These are phyloP conservation scores for Gobius niger DNA, from an alignment of 2,113 vertebrate genomes.

Conservation along the genomic window DNA sequence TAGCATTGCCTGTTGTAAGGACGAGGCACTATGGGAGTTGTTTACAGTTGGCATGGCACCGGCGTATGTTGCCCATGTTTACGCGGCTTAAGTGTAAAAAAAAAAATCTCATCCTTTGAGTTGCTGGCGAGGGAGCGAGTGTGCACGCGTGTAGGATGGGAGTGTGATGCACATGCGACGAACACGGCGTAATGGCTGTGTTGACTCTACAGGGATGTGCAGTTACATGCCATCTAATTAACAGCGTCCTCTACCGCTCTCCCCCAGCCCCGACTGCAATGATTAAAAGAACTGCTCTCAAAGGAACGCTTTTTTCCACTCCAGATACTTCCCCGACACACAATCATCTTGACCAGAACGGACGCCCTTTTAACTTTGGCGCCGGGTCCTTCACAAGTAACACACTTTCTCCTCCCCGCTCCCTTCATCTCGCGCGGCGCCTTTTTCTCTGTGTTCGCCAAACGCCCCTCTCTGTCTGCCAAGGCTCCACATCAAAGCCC, in stretches of 20 bases:
- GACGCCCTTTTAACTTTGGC: slow-evolving; percentile 66
- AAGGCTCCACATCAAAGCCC: slow-evolving; percentile 74
- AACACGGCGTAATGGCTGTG: slow-evolving; percentile 52
- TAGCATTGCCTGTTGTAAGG: not conserved
- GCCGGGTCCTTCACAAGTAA: slow-evolving; percentile 39
- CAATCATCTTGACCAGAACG: slow-evolving; percentile 71
- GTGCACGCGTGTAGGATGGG: slow-evolving; percentile 4
- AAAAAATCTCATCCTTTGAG: not conserved
- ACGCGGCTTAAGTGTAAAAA: not conserved
- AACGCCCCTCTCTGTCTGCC: slow-evolving; percentile 54
- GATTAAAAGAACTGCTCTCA: slow-evolving; percentile 79
- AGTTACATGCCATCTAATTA: slow-evolving; percentile 73
- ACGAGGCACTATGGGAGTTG: not conserved
- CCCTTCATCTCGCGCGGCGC: slow-evolving; percentile 52
- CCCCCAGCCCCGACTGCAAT: slow-evolving; percentile 67
- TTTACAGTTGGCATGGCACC: not conserved
- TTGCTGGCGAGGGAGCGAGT: not conserved
- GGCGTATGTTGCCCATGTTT: slow-evolving; percentile 11
- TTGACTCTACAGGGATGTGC: slow-evolving; percentile 68
- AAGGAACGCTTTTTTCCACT: slow-evolving; percentile 69
- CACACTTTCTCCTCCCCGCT: slow-evolving; percentile 31
- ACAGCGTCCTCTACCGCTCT: slow-evolving; percentile 69
- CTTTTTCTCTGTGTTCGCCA: slow-evolving; percentile 39
- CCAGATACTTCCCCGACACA: slow-evolving; percentile 62
- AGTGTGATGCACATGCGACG: slow-evolving; percentile 29